Evolutionary conservation across 2,888 invertebrate species (phyloP), one percentile per base, ranked within the genome.

Genomic region (Callimorpha dominula): DNA sequence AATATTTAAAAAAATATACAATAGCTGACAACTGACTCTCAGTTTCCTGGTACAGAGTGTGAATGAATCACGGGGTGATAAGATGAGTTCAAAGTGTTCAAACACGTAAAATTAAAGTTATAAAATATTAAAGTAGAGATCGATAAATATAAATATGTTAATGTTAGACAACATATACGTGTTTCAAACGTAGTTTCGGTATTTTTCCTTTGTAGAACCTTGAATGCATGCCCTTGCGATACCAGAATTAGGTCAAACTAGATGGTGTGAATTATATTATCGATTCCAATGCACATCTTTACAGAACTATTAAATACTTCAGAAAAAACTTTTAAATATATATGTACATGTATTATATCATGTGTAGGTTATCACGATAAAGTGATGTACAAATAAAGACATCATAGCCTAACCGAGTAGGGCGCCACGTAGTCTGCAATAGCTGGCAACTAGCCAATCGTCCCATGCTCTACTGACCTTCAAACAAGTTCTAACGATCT

Each of bases 371-470:
- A 66, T 14, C 11, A 31, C 17, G 7, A 17, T 69, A 50, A 9
- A 72, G 20, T 20, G 8, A 46, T 11, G 14, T 43, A 57, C 40
- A 65, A 65, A 65, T 70, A 65, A 57, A 64, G 43, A 66, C 17
- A 80, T 78, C 74, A 78, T 76, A 80, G 65, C 68, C 72, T 78
- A 84, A 75, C 80, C 81, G 80, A 79, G 84, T 78, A 85, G 79
- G 92, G 91, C 91, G 92, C 91, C 92, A 82, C 78, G 72, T 80
- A 76, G 92, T 91, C 92, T 92, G 80, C 83, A 85, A 77, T 73
- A 81, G 72, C 78, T 92, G 92, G 92, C 91, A 79, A 31, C 62
- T 65, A 71, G 87, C 92, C 92, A 91, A 87, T 68, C 65, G 77
- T 73, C 68, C 78, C 67, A 54, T 78, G 73, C 75, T 81, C 75